phyloP scores from a whole-genome alignment of 92 coral and sea anemone genomes.

The Porites divaricata region DNA sequence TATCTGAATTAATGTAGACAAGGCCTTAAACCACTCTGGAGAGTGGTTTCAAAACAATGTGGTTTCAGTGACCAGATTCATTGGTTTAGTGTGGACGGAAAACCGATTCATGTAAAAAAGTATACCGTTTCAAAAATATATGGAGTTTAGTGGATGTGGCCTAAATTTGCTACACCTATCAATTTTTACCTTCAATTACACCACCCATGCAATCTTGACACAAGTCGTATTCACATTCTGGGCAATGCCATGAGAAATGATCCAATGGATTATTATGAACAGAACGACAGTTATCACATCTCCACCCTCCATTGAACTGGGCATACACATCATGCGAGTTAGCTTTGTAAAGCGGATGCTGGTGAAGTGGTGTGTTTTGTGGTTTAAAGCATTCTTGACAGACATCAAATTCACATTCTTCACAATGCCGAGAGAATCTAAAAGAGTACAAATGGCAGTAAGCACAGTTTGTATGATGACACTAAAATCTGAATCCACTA shows the following conservation, averaged over 20 bases:
- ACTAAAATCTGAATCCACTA: no score
- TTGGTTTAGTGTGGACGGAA: no score
- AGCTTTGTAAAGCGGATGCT: slow-evolving; percentile 78
- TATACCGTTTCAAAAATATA: no score
- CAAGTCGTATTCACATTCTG: slow-evolving; percentile 83
- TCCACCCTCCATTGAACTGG: slow-evolving; percentile 87
- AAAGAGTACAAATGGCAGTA: not conserved
- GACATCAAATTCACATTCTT: slow-evolving; percentile 83
- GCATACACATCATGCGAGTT: slow-evolving; percentile 77
- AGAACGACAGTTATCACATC: slow-evolving; percentile 87
- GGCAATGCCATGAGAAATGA: slow-evolving; percentile 88
- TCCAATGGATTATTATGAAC: slow-evolving; percentile 47
- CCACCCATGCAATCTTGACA: slow-evolving; percentile 76
- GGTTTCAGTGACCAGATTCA: no score
- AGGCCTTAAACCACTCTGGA: no score
- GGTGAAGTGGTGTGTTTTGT: slow-evolving; percentile 64
- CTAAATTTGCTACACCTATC: no score
- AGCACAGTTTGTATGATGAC: not conserved
- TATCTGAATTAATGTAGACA: no score
- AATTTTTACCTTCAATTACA: slow-evolving; percentile 15
- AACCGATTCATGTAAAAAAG: no score
- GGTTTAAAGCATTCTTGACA: slow-evolving; percentile 79
- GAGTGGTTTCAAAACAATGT: no score
- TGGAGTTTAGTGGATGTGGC: no score
- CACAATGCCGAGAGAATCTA: slow-evolving; percentile 88